Evolutionary conservation across 2,797 vertebrate genomes (phyloP), one percentile per base, ranked within the genome.

Genomic region (Protosalanx chinensis): DNA sequence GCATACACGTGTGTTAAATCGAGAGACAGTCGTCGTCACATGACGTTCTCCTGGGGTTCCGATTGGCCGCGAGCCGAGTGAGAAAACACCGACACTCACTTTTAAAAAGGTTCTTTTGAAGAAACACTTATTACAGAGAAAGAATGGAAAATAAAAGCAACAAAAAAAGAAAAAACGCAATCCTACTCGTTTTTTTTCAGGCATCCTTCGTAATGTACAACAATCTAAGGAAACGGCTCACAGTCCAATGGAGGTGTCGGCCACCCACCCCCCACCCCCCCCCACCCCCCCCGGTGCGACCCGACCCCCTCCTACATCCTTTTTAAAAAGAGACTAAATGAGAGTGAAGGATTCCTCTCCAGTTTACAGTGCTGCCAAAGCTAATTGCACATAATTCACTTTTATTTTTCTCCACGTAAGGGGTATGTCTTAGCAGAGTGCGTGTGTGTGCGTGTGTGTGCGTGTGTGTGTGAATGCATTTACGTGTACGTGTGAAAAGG

Each of bases 191-290:
- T 74, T 76, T 27, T 27, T 27, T 72, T 85, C 80, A 83, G 88
- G 88, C 90, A 95, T 91, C 84, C 83, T 89, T 86, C 92, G 91
- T 91, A 93, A 94, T 94, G 88, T 94, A 95, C 93, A 92, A 85
- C 81, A 92, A 89, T 92, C 87, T 87, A 90, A 78, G 82, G 87
- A 91, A 81, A 86, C 86, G 92, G 88, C 91, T 85, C 90, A 90
- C 88, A 87, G 86, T 87, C 64, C 88, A 89, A 92, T 81, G 88
- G 91, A 93, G 91, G 70, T 66, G 63, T 89, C 89, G 90, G 91
- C 92, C 93, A 95, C 95, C 91, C 88, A 86, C 23, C 23, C 23
- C 23, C 23, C 23, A 27, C 23, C 23, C 23, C 23, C 23, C 23
- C 23, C 23, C 23, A 1, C 23, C 23, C 23, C 91, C 88, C 85